phyloP scores from a whole-genome alignment of 2,113 vertebrate species.

The Ranitomeya variabilis region DNA sequence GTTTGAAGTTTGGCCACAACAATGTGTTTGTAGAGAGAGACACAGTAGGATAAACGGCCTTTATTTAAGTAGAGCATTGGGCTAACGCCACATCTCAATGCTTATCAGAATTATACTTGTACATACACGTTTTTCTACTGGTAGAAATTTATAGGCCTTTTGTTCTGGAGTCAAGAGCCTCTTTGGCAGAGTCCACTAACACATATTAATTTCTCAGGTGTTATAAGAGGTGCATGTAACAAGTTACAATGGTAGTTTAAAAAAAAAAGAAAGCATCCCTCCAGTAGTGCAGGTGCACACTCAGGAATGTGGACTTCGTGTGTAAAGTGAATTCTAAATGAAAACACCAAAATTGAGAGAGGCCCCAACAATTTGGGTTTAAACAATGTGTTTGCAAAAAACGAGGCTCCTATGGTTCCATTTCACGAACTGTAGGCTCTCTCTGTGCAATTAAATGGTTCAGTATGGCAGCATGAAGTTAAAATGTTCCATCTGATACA shows the following conservation, averaged over 20 bases:
- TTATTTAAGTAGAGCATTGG: background rate
- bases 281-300: background rate
- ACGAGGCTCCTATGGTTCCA: background rate
- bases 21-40: conserved; percentile 1
- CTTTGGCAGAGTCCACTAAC: background rate
- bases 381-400: no score
- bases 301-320: background rate
- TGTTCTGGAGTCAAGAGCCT: background rate
- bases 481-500: no score
- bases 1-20: background rate
- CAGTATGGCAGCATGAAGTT: no score
- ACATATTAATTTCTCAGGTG: background rate
- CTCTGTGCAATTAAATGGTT: background rate
- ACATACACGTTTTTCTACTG: background rate
- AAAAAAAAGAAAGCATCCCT: background rate
- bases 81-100: background rate
- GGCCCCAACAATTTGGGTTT: no score
- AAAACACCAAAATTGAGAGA: background rate
- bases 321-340: background rate
- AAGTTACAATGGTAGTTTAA: background rate
- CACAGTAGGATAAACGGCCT: background rate
- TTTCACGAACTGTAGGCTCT: background rate
- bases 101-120: background rate
- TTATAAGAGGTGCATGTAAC: background rate
- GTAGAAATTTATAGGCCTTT: background rate